Evolutionary conservation across 2,888 invertebrate genomes (phyloP).

Genomic region (Dryococelus australis): DNA sequence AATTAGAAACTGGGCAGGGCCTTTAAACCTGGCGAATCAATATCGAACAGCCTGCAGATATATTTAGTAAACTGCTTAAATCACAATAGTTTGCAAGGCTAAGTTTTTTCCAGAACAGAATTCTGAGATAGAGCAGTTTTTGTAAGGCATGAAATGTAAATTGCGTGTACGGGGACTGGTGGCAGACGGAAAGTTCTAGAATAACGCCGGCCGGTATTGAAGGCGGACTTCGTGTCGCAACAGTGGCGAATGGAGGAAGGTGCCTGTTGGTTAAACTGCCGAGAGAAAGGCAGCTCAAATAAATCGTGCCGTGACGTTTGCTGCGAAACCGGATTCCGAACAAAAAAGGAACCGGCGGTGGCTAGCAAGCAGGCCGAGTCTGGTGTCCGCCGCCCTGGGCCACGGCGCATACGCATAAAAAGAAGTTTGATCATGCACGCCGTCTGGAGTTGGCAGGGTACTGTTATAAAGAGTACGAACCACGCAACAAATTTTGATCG

Average conservation of each 20-base stretch:
- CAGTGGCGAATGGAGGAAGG: not conserved
- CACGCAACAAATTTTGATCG: not conserved
- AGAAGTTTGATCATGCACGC: not conserved
- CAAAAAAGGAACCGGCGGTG: not conserved
- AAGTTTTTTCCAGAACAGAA: too few relatives aligned
- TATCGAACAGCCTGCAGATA: too few relatives aligned
- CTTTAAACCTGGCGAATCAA: too few relatives aligned
- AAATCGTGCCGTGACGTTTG: conserved; percentile 6
- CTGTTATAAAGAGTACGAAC: not conserved
- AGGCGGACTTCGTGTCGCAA: not conserved
- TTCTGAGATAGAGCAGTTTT: too few relatives aligned
- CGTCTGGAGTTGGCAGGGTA: not conserved
- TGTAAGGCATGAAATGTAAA: too few relatives aligned
- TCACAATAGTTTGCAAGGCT: too few relatives aligned
- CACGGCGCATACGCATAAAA: not conserved
- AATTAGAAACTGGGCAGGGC: too few relatives aligned
- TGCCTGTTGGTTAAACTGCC: conserved; percentile 7
- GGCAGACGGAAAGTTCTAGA: not conserved
- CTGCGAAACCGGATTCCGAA: not conserved
- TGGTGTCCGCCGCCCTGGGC: not conserved
- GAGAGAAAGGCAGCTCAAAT: conserved; percentile 3
- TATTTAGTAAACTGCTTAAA: too few relatives aligned
- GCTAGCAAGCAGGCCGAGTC: not conserved
- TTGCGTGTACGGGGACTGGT: not conserved
- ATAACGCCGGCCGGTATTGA: not conserved